phyloP scores from a whole-genome alignment of 2,113 vertebrate genomes.

The Alectura lathami region DNA sequence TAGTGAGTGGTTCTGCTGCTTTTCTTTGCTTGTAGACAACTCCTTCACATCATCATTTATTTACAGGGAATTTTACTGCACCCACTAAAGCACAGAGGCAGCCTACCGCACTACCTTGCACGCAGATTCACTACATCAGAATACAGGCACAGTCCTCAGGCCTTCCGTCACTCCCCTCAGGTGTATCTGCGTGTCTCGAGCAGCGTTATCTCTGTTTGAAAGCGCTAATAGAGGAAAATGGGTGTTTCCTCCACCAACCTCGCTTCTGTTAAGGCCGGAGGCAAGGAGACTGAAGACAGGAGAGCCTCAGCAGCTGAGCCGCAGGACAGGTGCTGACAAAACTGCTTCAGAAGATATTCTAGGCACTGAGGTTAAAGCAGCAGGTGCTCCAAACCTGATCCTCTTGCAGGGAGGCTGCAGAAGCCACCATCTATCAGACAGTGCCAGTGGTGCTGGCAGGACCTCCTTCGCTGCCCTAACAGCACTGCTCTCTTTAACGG shows the following conservation, averaged over 20 bases:
- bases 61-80: not conserved
- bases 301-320: conserved; percentile 6
- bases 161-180: not conserved
- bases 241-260: not conserved
- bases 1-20: not conserved
- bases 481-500: not conserved
- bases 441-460: not conserved
- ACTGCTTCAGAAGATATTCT: conserved; percentile 15
- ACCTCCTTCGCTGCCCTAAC: not conserved
- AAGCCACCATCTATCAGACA: not conserved
- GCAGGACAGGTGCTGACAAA: conserved; percentile 1
- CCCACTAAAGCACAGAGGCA: not conserved
- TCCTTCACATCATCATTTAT: not conserved
- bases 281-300: not conserved
- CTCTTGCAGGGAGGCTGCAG: not conserved
- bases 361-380: conserved; percentile 37
- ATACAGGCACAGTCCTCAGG: not conserved
- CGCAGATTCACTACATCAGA: not conserved
- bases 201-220: not conserved
- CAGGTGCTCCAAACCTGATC: conserved; percentile 54
- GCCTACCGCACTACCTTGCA: not conserved
- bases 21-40: not conserved
- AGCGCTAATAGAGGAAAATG: not conserved
- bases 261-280: not conserved
- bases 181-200: not conserved